Base-by-base conservation (phyloP, 2,797 vertebrate species). In the Coracias cyanogaster region DNA sequence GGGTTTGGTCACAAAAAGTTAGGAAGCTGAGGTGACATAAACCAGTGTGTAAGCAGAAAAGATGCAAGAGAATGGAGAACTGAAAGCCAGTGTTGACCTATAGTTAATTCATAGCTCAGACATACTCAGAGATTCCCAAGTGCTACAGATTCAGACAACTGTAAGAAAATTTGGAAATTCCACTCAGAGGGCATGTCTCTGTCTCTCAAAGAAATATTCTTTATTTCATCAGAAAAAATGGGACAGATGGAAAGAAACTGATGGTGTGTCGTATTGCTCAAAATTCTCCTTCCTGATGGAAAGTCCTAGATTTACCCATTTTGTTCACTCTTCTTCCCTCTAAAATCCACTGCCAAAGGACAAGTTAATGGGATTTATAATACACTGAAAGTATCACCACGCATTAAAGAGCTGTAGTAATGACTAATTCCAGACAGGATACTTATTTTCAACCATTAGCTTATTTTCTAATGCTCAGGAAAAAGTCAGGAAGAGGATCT, bases 311-410 rank as follows among this genome's bases (percentile, higher is more conserved):
- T 76, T 39, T 93, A 37, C 70, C 41, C 20, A 60, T 79, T 87
- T 89, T 89, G 26, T 80, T 88, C 72, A 57, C 29, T 91, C 80
- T 91, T 86, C 49, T 57, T 61, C 54, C 49, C 51, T 58, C 61
- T 89, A 89, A 89, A 93, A 95, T 43, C 26, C 35, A 79, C 19
- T 45, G 39, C 18, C 66, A 70, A 86, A 65, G 37, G 48, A 70
- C 55, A 86, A 86, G 43, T 69, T 70, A 79, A 90, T 67, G 37
- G 64, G 43, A 80, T 92, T 93, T 93, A 52, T 45, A 93, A 78
- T 45, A 49, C 19, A 55, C 29, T 70, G 46, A 31, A 94, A 90
- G 29, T 73, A 90, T 64, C 43, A 52, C 24, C n/a, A 88, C 6
- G 2, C 28, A 72, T 64, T 93, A 67, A 79, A 92, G 64, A 80